Conservation (phyloP, 2,888 invertebrate species). For the Periphyllus acericola region DNA sequence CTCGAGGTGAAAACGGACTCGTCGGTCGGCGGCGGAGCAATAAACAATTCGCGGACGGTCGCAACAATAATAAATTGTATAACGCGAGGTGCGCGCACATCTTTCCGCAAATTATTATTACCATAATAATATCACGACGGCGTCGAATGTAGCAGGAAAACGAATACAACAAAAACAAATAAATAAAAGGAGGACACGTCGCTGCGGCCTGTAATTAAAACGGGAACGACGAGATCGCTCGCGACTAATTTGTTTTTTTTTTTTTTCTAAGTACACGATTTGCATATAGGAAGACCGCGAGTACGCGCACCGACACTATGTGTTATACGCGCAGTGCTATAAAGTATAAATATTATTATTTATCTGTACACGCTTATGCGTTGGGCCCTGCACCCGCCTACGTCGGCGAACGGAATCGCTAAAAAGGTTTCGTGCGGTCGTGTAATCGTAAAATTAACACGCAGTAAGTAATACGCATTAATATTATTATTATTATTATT, state of each 20-base stretch:
- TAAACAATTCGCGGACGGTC: conserved; percentile 25
- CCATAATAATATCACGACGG: background rate
- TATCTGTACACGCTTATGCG: background rate
- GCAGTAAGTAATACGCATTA: background rate
- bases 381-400: background rate
- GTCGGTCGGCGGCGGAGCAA: background rate
- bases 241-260: conserved; percentile 22
- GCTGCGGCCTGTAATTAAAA: conserved; percentile 17
- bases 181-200: conserved; percentile 16
- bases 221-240: conserved; percentile 18
- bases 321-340: background rate
- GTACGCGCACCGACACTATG: background rate
- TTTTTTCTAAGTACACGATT: background rate
- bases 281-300: background rate
- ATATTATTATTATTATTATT: background rate
- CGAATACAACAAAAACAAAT: background rate
- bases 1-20: conserved; percentile 25
- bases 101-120: conserved; percentile 5
- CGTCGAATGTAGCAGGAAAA: background rate
- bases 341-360: conserved; percentile 26
- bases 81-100: background rate
- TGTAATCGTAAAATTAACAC: conserved; percentile 29
- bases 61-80: background rate
- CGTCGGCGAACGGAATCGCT: conserved; percentile 12
- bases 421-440: conserved; percentile 28